These are phyloP conservation scores for Choristoneura rosaceana DNA, from an alignment of 2,888 invertebrate genomes.

Conservation along the genomic window DNA sequence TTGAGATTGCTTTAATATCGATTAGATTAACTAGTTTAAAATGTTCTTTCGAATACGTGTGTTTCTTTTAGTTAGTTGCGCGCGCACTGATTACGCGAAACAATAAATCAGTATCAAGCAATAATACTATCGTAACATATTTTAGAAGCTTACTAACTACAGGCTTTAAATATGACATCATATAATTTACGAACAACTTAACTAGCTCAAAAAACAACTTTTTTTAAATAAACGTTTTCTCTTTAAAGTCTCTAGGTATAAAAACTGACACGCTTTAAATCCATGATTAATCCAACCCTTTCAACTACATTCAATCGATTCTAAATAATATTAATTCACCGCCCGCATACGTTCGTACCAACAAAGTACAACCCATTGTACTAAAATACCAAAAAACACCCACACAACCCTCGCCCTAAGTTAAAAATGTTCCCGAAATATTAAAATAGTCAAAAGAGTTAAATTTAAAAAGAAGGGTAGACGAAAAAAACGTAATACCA, in stretches of 20 bases:
- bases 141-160: no score
- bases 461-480: conserved; percentile 81
- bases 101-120: no score
- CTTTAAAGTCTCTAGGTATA: background rate
- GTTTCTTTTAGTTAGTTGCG: background rate
- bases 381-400: conserved; percentile 62
- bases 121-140: no score
- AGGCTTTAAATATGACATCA: no score
- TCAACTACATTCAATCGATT: conserved; percentile 49
- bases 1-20: conserved; percentile 19
- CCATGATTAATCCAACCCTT: conserved; percentile 57
- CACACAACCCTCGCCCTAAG: conserved; percentile 75
- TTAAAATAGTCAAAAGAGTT: conserved; percentile 85
- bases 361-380: conserved; percentile 71
- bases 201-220: background rate
- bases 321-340: conserved; percentile 52
- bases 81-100: no score
- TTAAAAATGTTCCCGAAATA: conserved; percentile 80
- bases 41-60: background rate
- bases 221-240: background rate
- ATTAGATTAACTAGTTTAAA: conserved; percentile 13
- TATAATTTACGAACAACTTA: no score
- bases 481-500: conserved; percentile 72
- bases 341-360: conserved; percentile 68
- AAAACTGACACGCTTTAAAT: conserved; percentile 28